Percentiles rank a stretch among this genome's conserved stretches.
Evolutionary conservation across 2,888 invertebrate species (phyloP).

Genomic region (Cephalotes varians): DNA sequence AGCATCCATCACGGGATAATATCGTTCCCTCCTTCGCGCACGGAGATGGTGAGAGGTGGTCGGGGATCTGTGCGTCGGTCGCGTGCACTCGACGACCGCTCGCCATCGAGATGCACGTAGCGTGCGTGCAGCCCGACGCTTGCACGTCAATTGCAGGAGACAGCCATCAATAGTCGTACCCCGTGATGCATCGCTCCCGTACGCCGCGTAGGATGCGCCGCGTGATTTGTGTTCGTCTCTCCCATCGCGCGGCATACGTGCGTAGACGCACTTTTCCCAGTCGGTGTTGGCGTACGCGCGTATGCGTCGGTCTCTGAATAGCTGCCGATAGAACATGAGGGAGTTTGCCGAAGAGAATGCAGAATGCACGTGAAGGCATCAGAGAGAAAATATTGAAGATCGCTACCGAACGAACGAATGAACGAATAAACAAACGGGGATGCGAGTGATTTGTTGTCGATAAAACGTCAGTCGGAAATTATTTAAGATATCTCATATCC

Average conservation of each 20-base stretch:
- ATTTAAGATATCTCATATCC: constrained; percentile 49
- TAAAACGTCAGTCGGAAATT: constrained; percentile 49
- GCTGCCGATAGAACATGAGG: constrained; percentile 41
- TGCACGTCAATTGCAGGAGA: constrained; percentile 75
- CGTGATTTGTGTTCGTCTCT: constrained; percentile 53
- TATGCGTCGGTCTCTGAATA: constrained; percentile 25
- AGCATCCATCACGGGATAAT: constrained; percentile 74
- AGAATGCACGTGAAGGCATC: constrained; percentile 31
- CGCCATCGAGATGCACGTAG: constrained; percentile 45
- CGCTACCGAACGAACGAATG: constrained; percentile 20
- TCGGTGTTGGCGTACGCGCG: not conserved
- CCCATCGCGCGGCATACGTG: not conserved
- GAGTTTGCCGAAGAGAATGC: constrained; percentile 39
- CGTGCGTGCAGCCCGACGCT: constrained; percentile 35
- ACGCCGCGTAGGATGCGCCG: constrained; percentile 29
- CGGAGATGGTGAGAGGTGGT: not conserved
- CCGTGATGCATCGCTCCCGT: constrained; percentile 68
- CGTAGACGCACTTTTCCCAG: constrained; percentile 49
- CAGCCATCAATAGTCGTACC: constrained; percentile 72
- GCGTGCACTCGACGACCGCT: constrained; percentile 34
- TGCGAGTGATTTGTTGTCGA: constrained; percentile 53
- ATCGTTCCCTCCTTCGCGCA: constrained; percentile 64
- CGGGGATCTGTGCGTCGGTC: constrained; percentile 16
- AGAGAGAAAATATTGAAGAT: constrained; percentile 44
- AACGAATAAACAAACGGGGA: constrained; percentile 14